These are phyloP conservation scores for Psittacula derbiana DNA, from an alignment of 2,797 vertebrate genomes.

Conservation along the genomic window DNA sequence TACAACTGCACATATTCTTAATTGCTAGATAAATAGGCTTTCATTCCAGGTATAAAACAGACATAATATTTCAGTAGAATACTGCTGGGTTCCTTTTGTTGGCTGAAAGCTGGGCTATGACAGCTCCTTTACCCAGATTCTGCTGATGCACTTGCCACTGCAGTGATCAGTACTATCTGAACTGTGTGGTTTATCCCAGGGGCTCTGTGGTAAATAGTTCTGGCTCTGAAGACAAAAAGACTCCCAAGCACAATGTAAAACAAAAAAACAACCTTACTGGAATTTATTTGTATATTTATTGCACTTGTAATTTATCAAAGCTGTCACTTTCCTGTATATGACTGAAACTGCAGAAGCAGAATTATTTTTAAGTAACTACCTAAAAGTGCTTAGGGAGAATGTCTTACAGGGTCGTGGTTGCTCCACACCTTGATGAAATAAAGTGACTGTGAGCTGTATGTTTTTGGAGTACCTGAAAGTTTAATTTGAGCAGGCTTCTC, in stretches of 20 bases:
- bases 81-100: not conserved
- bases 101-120: not conserved
- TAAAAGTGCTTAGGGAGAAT: not conserved
- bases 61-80: not conserved
- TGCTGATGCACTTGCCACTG: not conserved
- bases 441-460: not conserved
- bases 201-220: not conserved
- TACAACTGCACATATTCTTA: not conserved
- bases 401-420: not conserved
- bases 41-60: not conserved
- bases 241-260: not conserved
- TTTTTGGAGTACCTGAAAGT: not conserved
- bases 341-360: not conserved
- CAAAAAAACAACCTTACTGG: not conserved
- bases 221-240: not conserved
- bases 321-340: not conserved
- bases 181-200: not conserved
- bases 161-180: not conserved
- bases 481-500: not conserved
- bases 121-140: not conserved
- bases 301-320: not conserved
- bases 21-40: not conserved
- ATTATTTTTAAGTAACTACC: not conserved
- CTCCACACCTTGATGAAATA: not conserved
- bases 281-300: not conserved